These are phyloP conservation scores for Pseudococcus viburni DNA, from an alignment of 2,888 invertebrate species.

Conservation along the genomic window DNA sequence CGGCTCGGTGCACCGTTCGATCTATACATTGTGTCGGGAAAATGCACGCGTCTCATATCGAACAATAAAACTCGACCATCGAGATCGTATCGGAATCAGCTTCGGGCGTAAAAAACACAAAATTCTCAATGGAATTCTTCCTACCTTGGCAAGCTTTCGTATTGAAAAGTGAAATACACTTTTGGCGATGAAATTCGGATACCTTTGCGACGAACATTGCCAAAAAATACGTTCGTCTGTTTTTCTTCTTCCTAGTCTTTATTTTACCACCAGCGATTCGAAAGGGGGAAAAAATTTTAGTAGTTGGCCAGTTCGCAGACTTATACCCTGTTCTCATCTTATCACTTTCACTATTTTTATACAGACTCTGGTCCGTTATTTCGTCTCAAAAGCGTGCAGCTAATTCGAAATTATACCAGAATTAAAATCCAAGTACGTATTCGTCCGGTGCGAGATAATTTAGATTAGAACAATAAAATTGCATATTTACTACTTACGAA, in stretches of 20 bases:
- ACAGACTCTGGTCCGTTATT: not conserved
- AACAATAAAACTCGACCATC: conserved; percentile 8
- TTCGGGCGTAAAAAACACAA: not conserved
- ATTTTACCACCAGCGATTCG: not conserved
- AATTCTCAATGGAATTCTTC: not conserved
- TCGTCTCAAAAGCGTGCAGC: not conserved
- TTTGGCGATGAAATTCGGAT: conserved; percentile 13
- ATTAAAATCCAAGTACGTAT: not conserved
- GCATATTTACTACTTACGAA: conserved; percentile 83
- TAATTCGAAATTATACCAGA: conserved; percentile 28
- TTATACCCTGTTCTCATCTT: not conserved
- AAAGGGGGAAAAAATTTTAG: not conserved
- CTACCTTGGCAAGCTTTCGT: conserved; percentile 4
- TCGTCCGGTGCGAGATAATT: not conserved
- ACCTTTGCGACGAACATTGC: not conserved
- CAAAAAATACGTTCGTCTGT: conserved; percentile 26
- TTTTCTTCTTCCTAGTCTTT: not conserved
- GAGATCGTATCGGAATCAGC: not conserved
- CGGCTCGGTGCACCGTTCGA: not conserved
- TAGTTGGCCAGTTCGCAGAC: not conserved
- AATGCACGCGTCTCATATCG: not conserved
- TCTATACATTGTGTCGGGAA: not conserved
- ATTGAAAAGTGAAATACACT: conserved; percentile 24
- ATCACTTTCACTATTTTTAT: conserved; percentile 23
- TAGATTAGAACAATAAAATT: conserved; percentile 47